Conservation (phyloP, 2,113 vertebrate species). For the Piprites chloris region DNA sequence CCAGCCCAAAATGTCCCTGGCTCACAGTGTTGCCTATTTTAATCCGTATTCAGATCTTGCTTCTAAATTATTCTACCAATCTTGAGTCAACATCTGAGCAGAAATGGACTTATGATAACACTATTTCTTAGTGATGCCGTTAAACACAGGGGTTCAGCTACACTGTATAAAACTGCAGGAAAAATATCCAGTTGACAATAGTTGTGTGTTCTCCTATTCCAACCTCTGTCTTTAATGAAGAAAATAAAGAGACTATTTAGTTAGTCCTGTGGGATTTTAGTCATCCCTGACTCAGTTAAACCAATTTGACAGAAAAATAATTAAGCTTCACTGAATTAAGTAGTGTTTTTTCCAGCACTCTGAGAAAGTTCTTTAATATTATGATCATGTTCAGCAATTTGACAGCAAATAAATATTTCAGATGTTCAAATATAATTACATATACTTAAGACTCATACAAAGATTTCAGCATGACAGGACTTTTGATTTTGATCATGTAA, state of each 20-base stretch:
- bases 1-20: background rate
- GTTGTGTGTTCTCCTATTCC: background rate
- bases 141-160: background rate
- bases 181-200: background rate
- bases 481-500: background rate
- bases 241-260: background rate
- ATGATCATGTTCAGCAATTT: constrained; percentile 11
- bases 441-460: background rate
- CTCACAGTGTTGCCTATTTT: background rate
- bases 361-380: constrained; percentile 4
- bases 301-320: constrained; percentile 32
- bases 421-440: background rate
- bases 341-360: background rate
- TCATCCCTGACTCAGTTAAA: constrained; percentile 40
- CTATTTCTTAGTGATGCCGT: background rate
- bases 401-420: constrained; percentile 35
- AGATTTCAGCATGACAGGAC: background rate
- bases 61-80: background rate
- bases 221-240: background rate
- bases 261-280: constrained; percentile 22
- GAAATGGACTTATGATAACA: background rate
- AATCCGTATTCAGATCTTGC: background rate
- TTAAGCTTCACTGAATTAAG: background rate
- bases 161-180: background rate
- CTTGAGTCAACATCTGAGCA: background rate